Percentiles rank a stretch among this genome's conserved stretches.
These are phyloP conservation scores for Thamnophis sirtalis DNA, from an alignment of 2,113 vertebrate genomes.

Conservation along the genomic window DNA sequence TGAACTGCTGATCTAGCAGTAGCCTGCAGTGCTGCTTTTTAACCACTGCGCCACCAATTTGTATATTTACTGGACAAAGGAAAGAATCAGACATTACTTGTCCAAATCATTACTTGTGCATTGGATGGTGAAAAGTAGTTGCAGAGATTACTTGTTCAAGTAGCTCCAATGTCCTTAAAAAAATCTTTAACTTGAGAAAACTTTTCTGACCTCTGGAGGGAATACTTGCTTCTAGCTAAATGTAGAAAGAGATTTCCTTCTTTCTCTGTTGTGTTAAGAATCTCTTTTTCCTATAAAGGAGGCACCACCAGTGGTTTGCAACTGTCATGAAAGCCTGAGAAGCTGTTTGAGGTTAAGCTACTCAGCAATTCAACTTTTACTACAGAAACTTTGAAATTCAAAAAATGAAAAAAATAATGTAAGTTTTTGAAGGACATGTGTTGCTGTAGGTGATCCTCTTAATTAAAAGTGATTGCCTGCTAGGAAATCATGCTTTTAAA, in stretches of 20 bases:
- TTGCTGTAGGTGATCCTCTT: slow-evolving; percentile 86
- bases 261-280: slow-evolving; percentile 83
- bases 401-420: slow-evolving; percentile 84
- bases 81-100: slow-evolving; percentile 72
- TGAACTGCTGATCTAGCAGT: no score
- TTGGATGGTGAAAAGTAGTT: slow-evolving; percentile 73
- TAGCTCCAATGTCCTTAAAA: slow-evolving; percentile 74
- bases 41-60: slow-evolving; percentile 45
- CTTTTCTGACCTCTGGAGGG: slow-evolving; percentile 85
- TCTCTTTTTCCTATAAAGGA: slow-evolving; percentile 85
- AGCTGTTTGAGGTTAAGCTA: slow-evolving; percentile 85
- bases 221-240: slow-evolving; percentile 83
- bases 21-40: no score
- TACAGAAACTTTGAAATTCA: slow-evolving; percentile 87
- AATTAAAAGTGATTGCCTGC: slow-evolving; percentile 88
- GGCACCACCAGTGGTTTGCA: slow-evolving; percentile 83
- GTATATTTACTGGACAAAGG: slow-evolving; percentile 69
- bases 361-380: slow-evolving; percentile 85
- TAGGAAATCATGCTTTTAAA: slow-evolving; percentile 83
- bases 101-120: slow-evolving; percentile 59
- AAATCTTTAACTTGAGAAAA: slow-evolving; percentile 79
- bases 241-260: slow-evolving; percentile 82
- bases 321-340: slow-evolving; percentile 83
- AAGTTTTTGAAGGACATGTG: slow-evolving; percentile 87
- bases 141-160: slow-evolving; percentile 70